These are phyloP conservation scores for Helarctos malayanus DNA, from an alignment of 2,797 vertebrate genomes.

Conservation along the genomic window DNA sequence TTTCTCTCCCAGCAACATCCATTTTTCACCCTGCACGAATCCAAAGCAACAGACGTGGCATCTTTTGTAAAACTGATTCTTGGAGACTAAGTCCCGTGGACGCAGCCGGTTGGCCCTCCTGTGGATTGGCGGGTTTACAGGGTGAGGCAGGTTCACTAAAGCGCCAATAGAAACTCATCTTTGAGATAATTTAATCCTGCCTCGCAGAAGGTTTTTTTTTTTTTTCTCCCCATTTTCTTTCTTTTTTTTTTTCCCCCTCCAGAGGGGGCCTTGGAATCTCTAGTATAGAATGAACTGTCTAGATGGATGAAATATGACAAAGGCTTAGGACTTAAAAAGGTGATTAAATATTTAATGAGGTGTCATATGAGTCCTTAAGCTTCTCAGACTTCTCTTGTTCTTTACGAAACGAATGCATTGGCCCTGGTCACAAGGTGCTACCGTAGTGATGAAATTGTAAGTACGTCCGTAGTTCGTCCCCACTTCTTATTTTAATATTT, in stretches of 20 bases:
- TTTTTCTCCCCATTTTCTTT: slow-evolving; percentile 75
- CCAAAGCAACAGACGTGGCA: slow-evolving; percentile 98
- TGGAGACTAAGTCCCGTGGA: slow-evolving; percentile 93
- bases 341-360: slow-evolving; percentile 91
- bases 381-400: slow-evolving; percentile 85
- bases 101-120: slow-evolving; percentile 88
- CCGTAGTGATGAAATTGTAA: slow-evolving; percentile 89
- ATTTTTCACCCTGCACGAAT: slow-evolving; percentile 97
- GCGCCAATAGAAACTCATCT: slow-evolving; percentile 86
- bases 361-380: slow-evolving; percentile 83
- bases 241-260: slow-evolving; percentile 81
- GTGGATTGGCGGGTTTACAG: slow-evolving; percentile 89
- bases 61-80: slow-evolving; percentile 97
- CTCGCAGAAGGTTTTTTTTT: slow-evolving; percentile 74
- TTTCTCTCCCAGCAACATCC: slow-evolving; percentile 93
- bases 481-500: slow-evolving; percentile 92
- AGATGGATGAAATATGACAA: slow-evolving; percentile 90
- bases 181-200: slow-evolving; percentile 79
- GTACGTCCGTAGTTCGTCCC: slow-evolving; percentile 89
- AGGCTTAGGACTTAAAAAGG: slow-evolving; percentile 89
- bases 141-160: slow-evolving; percentile 84
- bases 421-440: slow-evolving; percentile 92
- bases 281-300: slow-evolving; percentile 90
- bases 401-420: slow-evolving; percentile 87
- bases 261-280: slow-evolving; percentile 89